Conservation (phyloP, 2,113 vertebrate species). For the Sturnira hondurensis region DNA sequence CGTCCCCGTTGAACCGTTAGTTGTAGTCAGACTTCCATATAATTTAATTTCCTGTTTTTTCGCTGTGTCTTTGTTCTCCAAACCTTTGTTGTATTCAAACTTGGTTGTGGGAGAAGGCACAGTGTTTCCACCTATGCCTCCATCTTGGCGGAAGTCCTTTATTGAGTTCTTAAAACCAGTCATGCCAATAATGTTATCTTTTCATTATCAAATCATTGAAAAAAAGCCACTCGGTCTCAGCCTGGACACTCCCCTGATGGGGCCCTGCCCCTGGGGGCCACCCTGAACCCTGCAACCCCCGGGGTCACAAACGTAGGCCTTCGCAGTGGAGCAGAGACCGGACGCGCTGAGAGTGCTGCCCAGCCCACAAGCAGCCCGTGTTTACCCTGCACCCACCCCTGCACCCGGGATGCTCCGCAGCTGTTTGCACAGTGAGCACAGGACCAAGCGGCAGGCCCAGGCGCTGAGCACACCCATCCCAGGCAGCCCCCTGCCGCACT, state of each 20-base stretch:
- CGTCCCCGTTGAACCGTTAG: no score
- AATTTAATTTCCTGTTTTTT: no score
- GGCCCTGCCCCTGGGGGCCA: not conserved
- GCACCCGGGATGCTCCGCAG: rapidly evolving
- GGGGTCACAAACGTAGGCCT: not conserved
- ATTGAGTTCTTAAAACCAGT: not conserved
- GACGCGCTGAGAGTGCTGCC: not conserved
- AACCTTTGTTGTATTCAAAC: no score
- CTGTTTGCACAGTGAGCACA: not conserved
- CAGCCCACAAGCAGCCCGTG: rapidly evolving
- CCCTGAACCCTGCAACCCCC: not conserved
- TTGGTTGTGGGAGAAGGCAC: no score
- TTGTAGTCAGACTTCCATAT: no score
- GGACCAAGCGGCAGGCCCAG: not conserved
- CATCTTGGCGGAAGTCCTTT: no score
- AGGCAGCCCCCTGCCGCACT: not conserved
- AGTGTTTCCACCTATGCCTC: no score
- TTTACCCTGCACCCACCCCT: not conserved
- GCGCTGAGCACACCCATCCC: not conserved
- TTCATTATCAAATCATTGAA: not conserved
- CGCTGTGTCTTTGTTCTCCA: no score
- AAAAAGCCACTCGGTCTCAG: not conserved
- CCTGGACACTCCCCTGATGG: not conserved
- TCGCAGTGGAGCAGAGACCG: not conserved
- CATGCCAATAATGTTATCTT: not conserved